phyloP scores from a whole-genome alignment of 2,888 invertebrate species.

The Piscicola geometra region DNA sequence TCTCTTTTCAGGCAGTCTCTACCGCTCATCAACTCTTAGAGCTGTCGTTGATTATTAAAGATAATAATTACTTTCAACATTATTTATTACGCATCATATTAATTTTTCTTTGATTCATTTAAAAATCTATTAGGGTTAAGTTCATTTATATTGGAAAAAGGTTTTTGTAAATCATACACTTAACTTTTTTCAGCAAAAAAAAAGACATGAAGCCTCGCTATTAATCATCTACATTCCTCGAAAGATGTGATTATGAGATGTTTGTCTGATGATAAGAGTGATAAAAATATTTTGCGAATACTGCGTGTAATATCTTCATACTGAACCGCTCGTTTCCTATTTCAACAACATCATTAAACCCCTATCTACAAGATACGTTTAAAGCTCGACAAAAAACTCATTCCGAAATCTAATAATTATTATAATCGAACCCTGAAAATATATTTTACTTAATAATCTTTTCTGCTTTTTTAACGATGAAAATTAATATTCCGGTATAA shows the following conservation, averaged over 20 bases:
- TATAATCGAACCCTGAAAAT: too few species aligned
- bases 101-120: neutral
- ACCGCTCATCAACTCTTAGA: neutral
- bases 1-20: neutral
- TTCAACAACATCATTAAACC: constrained; percentile 2
- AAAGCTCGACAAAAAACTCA: neutral
- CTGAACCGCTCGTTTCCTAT: neutral
- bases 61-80: neutral
- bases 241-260: neutral
- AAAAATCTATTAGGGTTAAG: too few species aligned
- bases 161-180: too few species aligned
- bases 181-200: too few species aligned
- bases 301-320: neutral
- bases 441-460: too few species aligned
- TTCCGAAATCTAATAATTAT: too few species aligned
- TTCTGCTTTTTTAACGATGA: too few species aligned
- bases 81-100: neutral
- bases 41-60: constrained; percentile 6
- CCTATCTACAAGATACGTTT: neutral
- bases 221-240: neutral
- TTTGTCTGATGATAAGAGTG: neutral
- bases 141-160: too few species aligned
- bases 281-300: neutral
- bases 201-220: too few species aligned
- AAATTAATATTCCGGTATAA: too few species aligned